phyloP scores from a whole-genome alignment of 2,797 vertebrate species.

The Tragelaphus oryx region DNA sequence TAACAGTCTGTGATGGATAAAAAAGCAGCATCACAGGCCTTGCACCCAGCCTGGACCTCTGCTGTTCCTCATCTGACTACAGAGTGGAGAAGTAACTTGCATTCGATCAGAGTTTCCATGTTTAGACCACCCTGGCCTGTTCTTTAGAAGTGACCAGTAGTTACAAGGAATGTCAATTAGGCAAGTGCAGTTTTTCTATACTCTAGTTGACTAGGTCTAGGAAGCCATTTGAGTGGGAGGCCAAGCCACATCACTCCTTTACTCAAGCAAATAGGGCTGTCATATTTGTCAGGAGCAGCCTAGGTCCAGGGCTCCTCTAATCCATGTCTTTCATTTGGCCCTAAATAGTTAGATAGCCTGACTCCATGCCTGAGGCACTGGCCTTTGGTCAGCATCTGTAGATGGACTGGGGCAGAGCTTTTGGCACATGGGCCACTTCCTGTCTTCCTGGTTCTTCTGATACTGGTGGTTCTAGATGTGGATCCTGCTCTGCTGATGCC shows the following conservation, averaged over 20 bases:
- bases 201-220: not conserved
- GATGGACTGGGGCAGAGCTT: not conserved
- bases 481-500: not conserved
- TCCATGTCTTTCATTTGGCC: not conserved
- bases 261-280: not conserved
- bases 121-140: not conserved
- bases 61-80: not conserved
- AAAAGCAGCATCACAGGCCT: no score
- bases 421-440: not conserved
- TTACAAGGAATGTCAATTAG: not conserved
- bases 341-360: not conserved
- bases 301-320: not conserved
- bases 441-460: not conserved
- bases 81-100: not conserved
- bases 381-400: not conserved
- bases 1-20: not conserved
- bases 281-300: not conserved
- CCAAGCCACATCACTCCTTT: not conserved
- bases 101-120: not conserved
- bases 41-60: not conserved
- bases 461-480: not conserved
- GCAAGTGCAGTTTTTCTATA: not conserved
- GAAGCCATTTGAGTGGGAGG: not conserved
- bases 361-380: not conserved
- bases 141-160: constrained; percentile 3